Evolutionary conservation across 35 echinoderm and acorn worm species (phyloP).

Genomic region (Nesometra sesokonis): DNA sequence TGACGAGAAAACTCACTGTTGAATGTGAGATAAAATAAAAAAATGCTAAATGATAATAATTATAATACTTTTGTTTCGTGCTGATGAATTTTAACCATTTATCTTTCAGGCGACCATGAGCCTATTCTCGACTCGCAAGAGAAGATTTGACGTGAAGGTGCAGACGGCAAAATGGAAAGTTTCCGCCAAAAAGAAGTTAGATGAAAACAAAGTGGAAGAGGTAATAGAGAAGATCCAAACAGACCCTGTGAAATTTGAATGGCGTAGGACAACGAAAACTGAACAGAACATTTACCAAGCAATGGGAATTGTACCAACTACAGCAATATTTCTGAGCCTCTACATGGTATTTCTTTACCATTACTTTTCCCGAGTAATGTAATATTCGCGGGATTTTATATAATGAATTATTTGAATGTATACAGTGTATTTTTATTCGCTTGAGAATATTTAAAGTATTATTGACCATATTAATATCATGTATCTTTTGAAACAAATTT

Average conservation of each 20-base stretch:
- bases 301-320: not conserved
- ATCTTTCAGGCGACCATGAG: not conserved
- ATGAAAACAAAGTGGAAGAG: not conserved
- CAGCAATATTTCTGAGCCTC: not conserved
- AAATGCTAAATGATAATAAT: too few species aligned
- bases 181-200: not conserved
- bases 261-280: not conserved
- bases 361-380: not conserved
- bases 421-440: too few species aligned
- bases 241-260: not conserved
- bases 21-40: too few species aligned
- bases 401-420: too few species aligned
- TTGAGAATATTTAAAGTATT: not conserved
- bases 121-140: not conserved
- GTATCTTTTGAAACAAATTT: not conserved
- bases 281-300: not conserved
- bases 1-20: too few species aligned
- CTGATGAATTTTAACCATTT: not conserved
- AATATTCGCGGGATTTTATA: too few species aligned
- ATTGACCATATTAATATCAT: not conserved
- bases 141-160: not conserved
- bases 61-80: too few species aligned
- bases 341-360: not conserved
- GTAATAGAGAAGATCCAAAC: not conserved
- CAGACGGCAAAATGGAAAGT: not conserved